Evolutionary conservation across 2,113 vertebrate species (phyloP), one percentile per base, ranked within the genome.

Genomic region (Spilogale gracilis): DNA sequence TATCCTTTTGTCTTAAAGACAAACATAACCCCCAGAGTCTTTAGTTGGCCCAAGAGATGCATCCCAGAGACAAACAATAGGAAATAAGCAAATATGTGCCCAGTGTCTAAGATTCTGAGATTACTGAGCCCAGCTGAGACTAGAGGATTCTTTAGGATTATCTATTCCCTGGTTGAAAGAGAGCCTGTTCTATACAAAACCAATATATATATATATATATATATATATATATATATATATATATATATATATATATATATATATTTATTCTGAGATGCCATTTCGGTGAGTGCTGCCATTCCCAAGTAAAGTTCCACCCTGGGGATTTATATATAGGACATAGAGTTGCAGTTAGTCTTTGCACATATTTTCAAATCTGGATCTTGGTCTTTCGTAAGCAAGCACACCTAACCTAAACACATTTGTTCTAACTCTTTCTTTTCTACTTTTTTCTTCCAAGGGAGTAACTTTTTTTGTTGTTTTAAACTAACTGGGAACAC

Each of bases 371-470:
- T 94, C 65, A 80, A 21, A 86, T 87, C 58, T 80, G 92, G 18
- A 48, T 84, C 60, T 67, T 71, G 16, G 20, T 92, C 78, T 97
- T 96, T 96, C 73, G 12, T 89, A 93, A 91, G 30, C 43, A 32
- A 79, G 30, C 79, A 96, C 38, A 91, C 10, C 67, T 96, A 56
- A 78, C 78, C 86, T 96, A 93, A 93, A 92, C 92, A 98, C 25
- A 96, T 92, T 96, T 97, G 1, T 48, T 93, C 27, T 43, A 21
- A 60, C 45, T 81, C 61, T 86, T 94, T 48, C 61, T 61, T 92
- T 50, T 58, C 56, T 65, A 3, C 54, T 84, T 89, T 73, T 87
- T 86, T 76, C 92, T 84, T 52, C 89, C 25, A 71, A 83, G 27
- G 38, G 23, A 91, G 38, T 25, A 85, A 80, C 32, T 91, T 89